Evolutionary conservation across 2,113 vertebrate species (phyloP).

Genomic region (Scartelaos histophorus): DNA sequence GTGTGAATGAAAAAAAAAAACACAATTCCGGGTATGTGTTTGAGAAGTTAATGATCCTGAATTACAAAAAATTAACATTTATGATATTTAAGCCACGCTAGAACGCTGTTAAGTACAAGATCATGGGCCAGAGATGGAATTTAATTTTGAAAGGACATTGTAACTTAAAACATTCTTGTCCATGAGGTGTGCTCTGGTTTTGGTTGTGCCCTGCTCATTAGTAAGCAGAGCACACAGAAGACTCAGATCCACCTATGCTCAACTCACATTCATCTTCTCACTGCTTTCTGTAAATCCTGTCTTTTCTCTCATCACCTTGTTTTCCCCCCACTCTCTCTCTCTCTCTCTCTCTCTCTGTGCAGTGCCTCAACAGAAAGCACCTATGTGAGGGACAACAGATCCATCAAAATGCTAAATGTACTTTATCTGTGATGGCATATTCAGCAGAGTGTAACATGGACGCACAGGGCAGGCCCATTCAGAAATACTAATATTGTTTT

Average conservation of each 20-base stretch:
- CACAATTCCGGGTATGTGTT: too few relatives aligned
- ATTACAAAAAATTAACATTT: too few relatives aligned
- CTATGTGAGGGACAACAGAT: not conserved
- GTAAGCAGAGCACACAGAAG: conserved; percentile 51
- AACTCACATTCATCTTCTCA: conserved; percentile 30
- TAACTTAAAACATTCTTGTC: not conserved
- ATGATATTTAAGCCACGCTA: too few relatives aligned
- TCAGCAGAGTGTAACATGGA: not conserved
- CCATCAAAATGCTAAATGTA: conserved; percentile 18
- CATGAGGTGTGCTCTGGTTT: not conserved
- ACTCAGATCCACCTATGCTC: conserved; percentile 30
- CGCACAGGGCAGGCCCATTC: not conserved
- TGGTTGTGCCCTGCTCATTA: conserved; percentile 29
- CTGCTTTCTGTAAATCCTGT: not conserved
- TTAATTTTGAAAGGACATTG: not conserved
- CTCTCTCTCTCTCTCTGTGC: not conserved
- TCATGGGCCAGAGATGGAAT: not conserved
- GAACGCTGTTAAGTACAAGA: too few relatives aligned
- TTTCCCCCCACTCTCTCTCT: not conserved
- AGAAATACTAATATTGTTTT: not conserved
- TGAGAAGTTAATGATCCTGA: too few relatives aligned
- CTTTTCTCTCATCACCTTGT: not conserved
- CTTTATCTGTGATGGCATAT: not conserved
- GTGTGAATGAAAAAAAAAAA: too few relatives aligned
- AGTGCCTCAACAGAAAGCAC: not conserved